Evolutionary conservation across 2,797 vertebrate genomes (phyloP).

Genomic region (Parauchenoglanis punctatus): DNA sequence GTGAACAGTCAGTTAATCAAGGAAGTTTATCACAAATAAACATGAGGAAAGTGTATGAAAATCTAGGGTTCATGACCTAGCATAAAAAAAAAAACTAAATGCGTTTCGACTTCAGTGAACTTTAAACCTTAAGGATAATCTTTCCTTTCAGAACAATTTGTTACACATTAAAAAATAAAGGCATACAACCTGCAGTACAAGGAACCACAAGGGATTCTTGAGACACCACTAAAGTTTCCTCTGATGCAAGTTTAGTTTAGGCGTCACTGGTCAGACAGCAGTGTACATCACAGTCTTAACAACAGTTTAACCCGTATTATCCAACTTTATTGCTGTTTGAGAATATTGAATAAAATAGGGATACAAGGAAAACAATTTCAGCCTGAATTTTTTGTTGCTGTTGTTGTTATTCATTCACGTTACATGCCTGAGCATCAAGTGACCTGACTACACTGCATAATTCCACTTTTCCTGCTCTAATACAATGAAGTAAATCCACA

Average conservation of each 20-base stretch:
- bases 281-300: background rate
- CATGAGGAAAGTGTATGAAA: background rate
- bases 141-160: background rate
- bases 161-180: background rate
- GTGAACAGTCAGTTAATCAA: background rate
- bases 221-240: conserved; percentile 15
- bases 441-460: background rate
- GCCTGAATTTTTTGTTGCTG: background rate
- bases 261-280: background rate
- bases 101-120: background rate
- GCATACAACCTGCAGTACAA: background rate
- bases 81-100: background rate
- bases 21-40: background rate
- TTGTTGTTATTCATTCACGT: background rate
- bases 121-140: background rate
- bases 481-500: background rate
- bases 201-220: background rate
- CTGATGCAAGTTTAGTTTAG: conserved; percentile 6
- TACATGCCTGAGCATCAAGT: background rate
- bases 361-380: background rate
- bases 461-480: background rate
- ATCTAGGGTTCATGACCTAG: background rate
- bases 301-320: background rate
- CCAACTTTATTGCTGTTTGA: background rate
- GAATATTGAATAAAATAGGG: background rate